These are phyloP conservation scores for Etheostoma spectabile DNA, from an alignment of 2,113 vertebrate genomes.

Conservation along the genomic window DNA sequence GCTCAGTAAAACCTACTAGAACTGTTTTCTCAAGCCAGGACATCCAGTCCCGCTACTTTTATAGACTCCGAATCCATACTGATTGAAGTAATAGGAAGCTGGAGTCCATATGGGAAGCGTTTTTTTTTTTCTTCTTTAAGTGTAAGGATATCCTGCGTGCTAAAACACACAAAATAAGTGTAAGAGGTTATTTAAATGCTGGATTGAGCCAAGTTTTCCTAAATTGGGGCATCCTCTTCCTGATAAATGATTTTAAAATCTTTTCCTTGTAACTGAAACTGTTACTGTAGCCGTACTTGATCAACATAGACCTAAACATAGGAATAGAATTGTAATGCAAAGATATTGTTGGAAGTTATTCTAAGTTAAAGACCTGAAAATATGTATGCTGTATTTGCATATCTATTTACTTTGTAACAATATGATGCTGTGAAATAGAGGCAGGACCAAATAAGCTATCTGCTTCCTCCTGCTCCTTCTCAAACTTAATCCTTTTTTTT, in stretches of 20 bases:
- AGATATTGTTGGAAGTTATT: no score
- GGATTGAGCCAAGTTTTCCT: background rate
- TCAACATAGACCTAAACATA: no score
- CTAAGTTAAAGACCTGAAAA: no score
- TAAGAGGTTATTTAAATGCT: background rate
- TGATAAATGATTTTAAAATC: background rate
- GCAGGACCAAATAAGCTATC: no score
- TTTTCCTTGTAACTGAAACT: background rate
- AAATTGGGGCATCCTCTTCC: background rate
- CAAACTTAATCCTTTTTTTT: no score
- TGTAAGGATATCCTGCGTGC: background rate
- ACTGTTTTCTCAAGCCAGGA: slow-evolving; percentile 19
- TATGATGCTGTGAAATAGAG: no score
- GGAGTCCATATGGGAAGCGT: background rate
- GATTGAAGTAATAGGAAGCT: background rate
- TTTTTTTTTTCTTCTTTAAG: background rate
- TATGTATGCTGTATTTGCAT: no score
- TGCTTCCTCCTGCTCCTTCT: no score
- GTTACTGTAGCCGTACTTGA: background rate
- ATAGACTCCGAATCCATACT: background rate
- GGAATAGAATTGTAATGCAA: no score
- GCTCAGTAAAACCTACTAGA: slow-evolving; percentile 25
- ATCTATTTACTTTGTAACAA: no score
- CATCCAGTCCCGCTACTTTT: background rate
- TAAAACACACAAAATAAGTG: background rate